phyloP scores from a whole-genome alignment of 2,113 vertebrate genomes.

The Oophaga pumilio region DNA sequence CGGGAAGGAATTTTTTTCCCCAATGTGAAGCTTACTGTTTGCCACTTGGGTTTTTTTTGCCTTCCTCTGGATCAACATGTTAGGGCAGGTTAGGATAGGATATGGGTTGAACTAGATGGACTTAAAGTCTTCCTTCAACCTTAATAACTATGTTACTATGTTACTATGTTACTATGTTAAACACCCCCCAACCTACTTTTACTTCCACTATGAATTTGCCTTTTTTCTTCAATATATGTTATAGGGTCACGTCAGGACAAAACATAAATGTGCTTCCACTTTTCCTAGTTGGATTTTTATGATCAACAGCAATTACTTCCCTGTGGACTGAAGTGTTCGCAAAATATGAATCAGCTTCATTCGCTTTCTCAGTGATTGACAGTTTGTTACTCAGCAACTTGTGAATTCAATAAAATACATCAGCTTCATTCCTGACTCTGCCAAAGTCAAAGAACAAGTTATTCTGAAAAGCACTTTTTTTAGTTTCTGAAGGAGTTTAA shows the following conservation, averaged over 20 bases:
- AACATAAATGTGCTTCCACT: not conserved
- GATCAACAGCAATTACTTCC: slow-evolving; percentile 21
- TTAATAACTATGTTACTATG: too few relatives aligned
- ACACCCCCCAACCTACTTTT: not conserved
- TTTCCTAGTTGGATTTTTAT: not conserved
- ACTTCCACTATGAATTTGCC: not conserved
- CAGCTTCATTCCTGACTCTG: not conserved
- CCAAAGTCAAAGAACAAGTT: not conserved
- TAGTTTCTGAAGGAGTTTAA: not conserved
- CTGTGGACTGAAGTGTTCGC: not conserved
- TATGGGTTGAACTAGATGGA: too few relatives aligned
- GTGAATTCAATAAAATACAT: not conserved
- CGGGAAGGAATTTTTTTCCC: too few relatives aligned
- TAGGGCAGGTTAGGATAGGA: too few relatives aligned
- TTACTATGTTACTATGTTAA: too few relatives aligned
- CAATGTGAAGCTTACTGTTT: too few relatives aligned
- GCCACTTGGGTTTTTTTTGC: too few relatives aligned
- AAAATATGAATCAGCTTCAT: not conserved
- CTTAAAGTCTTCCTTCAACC: too few relatives aligned
- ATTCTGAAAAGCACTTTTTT: not conserved
- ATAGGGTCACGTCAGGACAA: not conserved
- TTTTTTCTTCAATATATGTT: too few relatives aligned
- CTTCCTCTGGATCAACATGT: too few relatives aligned
- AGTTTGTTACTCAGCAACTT: slow-evolving; percentile 24
- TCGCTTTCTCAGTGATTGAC: not conserved